A percentile compares a stretch with the other conserved stretches of the same genome.
phyloP scores from a whole-genome alignment of 35 echinoderm and acorn worm species.

The Heliocidaris erythrogramma region DNA sequence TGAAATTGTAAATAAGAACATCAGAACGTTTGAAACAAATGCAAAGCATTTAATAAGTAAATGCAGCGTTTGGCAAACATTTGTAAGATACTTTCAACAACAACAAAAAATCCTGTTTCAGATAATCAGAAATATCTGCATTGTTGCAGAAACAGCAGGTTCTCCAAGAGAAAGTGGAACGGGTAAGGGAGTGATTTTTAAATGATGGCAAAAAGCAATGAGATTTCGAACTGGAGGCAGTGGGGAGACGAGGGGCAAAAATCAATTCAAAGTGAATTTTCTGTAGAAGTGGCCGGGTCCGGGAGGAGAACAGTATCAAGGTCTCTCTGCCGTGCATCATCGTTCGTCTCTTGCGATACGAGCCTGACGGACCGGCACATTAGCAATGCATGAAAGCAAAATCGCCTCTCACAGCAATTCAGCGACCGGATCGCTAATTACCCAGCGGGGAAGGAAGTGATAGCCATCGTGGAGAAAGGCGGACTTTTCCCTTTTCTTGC shows the following conservation, averaged over 20 bases:
- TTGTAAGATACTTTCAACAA: background rate
- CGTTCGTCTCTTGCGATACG: background rate
- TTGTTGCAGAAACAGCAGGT: background rate
- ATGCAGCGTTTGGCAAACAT: background rate
- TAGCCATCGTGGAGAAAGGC: background rate
- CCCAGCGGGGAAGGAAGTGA: slow-evolving; percentile 35
- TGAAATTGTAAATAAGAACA: background rate
- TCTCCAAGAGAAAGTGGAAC: background rate
- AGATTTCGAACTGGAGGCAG: background rate
- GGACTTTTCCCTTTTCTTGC: background rate
- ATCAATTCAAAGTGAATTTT: slow-evolving; percentile 35
- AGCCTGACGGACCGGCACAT: background rate
- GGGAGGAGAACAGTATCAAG: background rate
- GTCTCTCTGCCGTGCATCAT: background rate
- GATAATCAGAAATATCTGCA: background rate
- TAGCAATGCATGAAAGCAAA: slow-evolving; percentile 40
- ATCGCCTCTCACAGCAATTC: slow-evolving; percentile 30
- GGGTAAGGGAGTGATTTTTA: background rate
- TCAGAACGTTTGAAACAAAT: too few species aligned
- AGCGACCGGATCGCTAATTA: slow-evolving; percentile 25
- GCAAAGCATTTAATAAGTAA: too few species aligned
- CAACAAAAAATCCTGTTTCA: background rate
- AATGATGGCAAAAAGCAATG: background rate
- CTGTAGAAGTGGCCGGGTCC: background rate
- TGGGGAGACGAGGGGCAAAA: background rate